Conservation (phyloP, 2,797 vertebrate species). For the Anas flavirostris region DNA sequence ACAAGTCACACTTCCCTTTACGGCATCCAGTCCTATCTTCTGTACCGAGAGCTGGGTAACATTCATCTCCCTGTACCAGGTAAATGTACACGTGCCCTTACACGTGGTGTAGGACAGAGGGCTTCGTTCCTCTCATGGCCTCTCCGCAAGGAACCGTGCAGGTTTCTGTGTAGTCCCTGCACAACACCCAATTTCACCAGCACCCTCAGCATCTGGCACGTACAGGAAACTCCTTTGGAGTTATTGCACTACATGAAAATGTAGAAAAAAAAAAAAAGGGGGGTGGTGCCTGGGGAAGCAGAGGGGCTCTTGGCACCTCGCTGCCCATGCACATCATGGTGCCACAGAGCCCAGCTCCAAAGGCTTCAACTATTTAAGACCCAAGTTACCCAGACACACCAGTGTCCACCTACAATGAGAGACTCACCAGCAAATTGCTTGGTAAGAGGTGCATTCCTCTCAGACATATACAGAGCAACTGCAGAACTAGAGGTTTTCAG, state of each 20-base stretch:
- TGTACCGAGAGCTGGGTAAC: background rate
- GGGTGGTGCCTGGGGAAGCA: accelerated
- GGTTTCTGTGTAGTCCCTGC: accelerated
- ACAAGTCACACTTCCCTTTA: conserved; percentile 56
- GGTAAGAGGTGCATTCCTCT: background rate
- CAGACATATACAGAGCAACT: background rate
- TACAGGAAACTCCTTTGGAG: background rate
- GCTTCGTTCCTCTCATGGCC: background rate
- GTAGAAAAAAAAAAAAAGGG: too few relatives aligned
- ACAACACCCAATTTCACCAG: accelerated
- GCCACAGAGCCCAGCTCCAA: background rate
- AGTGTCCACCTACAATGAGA: background rate
- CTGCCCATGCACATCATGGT: accelerated
- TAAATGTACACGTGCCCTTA: background rate
- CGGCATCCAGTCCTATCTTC: background rate
- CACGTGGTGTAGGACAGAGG: accelerated
- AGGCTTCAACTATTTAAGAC: background rate
- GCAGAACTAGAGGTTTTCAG: background rate
- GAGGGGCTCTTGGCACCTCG: background rate
- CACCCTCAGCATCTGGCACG: background rate
- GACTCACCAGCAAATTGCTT: background rate
- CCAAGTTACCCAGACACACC: background rate
- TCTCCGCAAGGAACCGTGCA: accelerated
- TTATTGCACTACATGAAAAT: background rate
- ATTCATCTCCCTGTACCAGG: background rate